Percentiles rank a stretch among this genome's conserved stretches.
Conservation (phyloP, 1,140 invertebrate genomes). For the Euura lappo region DNA sequence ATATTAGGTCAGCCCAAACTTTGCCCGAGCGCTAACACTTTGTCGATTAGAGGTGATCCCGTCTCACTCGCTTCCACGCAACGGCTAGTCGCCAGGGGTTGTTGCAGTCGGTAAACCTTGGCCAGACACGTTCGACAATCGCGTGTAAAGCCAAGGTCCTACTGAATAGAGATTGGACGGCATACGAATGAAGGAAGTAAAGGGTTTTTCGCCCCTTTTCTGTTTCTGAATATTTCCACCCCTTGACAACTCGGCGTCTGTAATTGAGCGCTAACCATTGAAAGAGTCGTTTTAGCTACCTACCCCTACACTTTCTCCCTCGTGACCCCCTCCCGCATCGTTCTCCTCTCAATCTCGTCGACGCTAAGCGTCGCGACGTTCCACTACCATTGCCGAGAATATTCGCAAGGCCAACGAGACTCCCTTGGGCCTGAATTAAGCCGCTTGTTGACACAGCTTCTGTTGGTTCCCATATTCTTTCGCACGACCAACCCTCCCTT, state of each 20-base stretch:
- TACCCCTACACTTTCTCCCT: not conserved
- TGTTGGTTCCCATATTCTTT: not conserved
- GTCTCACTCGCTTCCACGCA: no score
- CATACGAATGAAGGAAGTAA: not conserved
- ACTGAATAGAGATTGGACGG: no score
- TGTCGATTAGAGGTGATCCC: not conserved
- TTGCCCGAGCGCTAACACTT: not conserved
- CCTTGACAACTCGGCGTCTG: not conserved
- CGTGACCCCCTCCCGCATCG: not conserved
- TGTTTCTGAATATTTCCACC: not conserved
- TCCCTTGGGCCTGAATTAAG: slow-evolving; percentile 6
- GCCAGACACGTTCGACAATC: no score
- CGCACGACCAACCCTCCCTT: not conserved
- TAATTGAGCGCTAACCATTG: slow-evolving; percentile 7
- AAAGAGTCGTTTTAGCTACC: not conserved
- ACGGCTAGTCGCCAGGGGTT: no score
- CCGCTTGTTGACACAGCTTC: slow-evolving; percentile 3
- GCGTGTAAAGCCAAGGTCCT: no score
- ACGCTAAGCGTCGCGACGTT: not conserved
- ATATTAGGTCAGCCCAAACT: not conserved
- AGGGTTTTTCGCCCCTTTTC: not conserved
- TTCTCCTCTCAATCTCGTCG: not conserved
- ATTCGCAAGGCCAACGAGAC: not conserved
- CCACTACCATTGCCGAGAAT: not conserved
- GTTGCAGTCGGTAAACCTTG: no score